Evolutionary conservation across 2,797 vertebrate species (phyloP), one percentile per base, ranked within the genome.

Genomic region (Danio aesculapii): DNA sequence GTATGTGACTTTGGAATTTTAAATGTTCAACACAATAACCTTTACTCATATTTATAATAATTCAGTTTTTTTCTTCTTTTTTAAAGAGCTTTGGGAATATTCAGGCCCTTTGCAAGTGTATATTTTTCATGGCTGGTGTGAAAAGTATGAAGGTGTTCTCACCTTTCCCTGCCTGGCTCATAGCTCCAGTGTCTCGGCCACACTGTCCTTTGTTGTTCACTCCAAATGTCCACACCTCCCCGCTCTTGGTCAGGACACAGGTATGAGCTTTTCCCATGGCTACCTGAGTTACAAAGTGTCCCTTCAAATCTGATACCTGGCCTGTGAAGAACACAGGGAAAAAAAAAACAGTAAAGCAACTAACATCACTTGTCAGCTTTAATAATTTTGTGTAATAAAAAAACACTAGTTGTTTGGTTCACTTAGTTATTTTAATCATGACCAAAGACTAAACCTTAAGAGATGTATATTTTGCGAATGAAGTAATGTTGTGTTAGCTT

Each of bases 181-280:
- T 96, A 84, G 96, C 92, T 72, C 98, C 98, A 0, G 98, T 99
- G 89, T 99, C 98, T 91, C 98, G 91, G 77, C 98, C 98, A 93
- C 98, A 99, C 63, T 99, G 98, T 64, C 98, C 98, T 90, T 99
- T 99, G 90, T 99, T 99, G 90, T 99, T 99, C 70, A 99, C 98
- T 16, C 98, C 98, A 88, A 99, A 99, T 0, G 98, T 98, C 98
- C 98, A 99, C 75, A 99, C 96, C 86, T 99, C 97, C 49, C 98
- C 98, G 0, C 92, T 98, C 89, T 99, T 99, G 84, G 97, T 99
- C 89, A 99, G 90, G 57, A 97, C 97, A 90, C 98, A 99, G 2
- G 98, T 98, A 71, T 99, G 98, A 87, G 98, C 98, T 90, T 99
- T 99, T 39, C 98, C 98, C 98, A 99, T 99, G 69, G 98, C 97